phyloP scores from a whole-genome alignment of 2,113 vertebrate species.

The Gymnorhina tibicen region DNA sequence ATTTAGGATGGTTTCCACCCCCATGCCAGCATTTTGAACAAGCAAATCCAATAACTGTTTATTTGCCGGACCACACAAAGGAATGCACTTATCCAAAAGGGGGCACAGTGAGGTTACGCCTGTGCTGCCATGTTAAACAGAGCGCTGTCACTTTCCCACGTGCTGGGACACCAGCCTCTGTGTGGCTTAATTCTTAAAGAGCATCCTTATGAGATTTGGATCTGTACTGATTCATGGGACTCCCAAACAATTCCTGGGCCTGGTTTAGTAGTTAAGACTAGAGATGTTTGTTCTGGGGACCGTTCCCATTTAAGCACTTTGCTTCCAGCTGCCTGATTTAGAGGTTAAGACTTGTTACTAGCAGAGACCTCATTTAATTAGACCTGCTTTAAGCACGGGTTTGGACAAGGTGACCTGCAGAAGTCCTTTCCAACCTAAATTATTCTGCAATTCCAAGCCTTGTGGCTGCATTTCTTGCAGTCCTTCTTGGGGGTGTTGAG shows the following conservation, averaged over 20 bases:
- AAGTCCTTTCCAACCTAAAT: background rate
- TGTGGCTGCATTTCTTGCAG: background rate
- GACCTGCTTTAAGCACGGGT: background rate
- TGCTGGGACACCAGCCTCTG: background rate
- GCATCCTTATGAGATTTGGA: fast-evolving
- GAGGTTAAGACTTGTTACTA: background rate
- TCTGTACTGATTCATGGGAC: fast-evolving
- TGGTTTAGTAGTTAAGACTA: background rate
- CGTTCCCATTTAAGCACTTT: fast-evolving
- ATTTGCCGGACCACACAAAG: background rate
- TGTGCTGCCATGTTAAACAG: fast-evolving
- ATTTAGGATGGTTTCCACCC: background rate
- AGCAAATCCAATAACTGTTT: background rate
- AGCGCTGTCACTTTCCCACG: fast-evolving
- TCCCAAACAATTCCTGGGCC: background rate
- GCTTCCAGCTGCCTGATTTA: background rate
- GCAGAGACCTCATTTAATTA: background rate
- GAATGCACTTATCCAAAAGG: background rate
- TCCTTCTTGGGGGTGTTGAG: background rate
- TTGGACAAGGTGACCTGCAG: background rate
- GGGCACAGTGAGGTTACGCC: background rate
- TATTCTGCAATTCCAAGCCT: background rate
- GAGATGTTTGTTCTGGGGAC: background rate
- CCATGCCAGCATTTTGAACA: background rate
- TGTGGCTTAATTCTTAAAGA: background rate